These are phyloP conservation scores for Limnephilus lunatus DNA, from an alignment of 2,888 invertebrate species.

Conservation along the genomic window DNA sequence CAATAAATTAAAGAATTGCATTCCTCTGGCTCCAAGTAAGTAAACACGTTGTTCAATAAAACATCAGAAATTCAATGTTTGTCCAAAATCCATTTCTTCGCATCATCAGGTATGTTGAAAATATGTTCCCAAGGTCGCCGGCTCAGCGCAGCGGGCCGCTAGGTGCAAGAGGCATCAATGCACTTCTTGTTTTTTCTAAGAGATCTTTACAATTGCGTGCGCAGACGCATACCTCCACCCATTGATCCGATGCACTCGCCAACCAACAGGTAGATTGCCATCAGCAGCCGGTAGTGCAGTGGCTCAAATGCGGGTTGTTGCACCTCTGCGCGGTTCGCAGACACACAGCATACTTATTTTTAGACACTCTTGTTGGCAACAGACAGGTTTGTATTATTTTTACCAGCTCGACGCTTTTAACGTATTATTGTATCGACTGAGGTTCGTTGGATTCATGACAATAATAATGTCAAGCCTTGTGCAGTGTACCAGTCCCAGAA, in stretches of 20 bases:
- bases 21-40: not conserved
- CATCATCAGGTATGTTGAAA: constrained; percentile 32
- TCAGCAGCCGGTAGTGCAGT: constrained; percentile 46
- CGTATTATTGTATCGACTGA: not conserved
- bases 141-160: not conserved
- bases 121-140: constrained; percentile 53
- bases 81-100: not conserved
- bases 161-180: constrained; percentile 54
- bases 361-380: not conserved
- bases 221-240: constrained; percentile 59
- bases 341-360: not conserved
- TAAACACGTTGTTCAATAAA: not conserved
- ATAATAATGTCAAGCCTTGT: not conserved
- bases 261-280: constrained; percentile 59
- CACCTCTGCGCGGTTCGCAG: not conserved
- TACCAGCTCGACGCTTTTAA: not conserved
- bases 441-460: not conserved
- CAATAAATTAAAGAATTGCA: not conserved
- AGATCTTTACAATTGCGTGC: constrained; percentile 60
- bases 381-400: not conserved
- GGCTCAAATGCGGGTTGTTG: constrained; percentile 23
- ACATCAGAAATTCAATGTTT: not conserved
- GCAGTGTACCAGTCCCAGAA: not conserved
- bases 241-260: constrained; percentile 61
- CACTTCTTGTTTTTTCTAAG: constrained; percentile 47